phyloP scores from a whole-genome alignment of 1,140 invertebrate genomes.

The Cryptotermes secundus region DNA sequence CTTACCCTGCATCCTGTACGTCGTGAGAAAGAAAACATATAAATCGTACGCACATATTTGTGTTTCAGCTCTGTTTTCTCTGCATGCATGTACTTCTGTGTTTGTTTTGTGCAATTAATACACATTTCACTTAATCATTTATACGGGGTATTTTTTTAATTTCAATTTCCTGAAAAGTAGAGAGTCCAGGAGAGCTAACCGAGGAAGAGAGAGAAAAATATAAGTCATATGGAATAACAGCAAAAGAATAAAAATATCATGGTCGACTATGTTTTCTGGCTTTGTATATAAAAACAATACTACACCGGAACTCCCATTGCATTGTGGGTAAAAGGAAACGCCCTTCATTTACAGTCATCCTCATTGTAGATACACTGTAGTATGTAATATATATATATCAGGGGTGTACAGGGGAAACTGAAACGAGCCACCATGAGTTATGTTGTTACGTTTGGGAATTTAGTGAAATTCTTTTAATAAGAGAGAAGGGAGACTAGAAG shows the following conservation, averaged over 20 bases:
- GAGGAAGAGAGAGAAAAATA: not conserved
- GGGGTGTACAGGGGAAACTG: not conserved
- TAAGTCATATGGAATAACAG: not conserved
- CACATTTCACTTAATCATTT: not conserved
- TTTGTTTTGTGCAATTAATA: not conserved
- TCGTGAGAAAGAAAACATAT: too few relatives aligned
- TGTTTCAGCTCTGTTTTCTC: too few relatives aligned
- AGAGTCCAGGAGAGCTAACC: not conserved
- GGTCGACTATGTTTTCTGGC: not conserved
- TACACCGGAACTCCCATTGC: not conserved
- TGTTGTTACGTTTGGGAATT: too few relatives aligned
- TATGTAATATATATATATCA: not conserved
- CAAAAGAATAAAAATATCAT: not conserved
- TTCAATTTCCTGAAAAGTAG: not conserved
- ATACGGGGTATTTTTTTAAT: not conserved
- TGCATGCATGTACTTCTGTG: not conserved
- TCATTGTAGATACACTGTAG: conserved; percentile 6
- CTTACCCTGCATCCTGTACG: too few relatives aligned
- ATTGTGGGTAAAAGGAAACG: not conserved
- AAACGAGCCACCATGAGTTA: too few relatives aligned
- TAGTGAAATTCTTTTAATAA: too few relatives aligned
- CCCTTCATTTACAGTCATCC: not conserved
- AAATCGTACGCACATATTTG: too few relatives aligned
- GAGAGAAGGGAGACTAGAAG: too few relatives aligned
- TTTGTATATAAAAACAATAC: not conserved